Base-by-base conservation (phyloP, 2,888 invertebrate genomes). In the Drosophila antonietae region DNA sequence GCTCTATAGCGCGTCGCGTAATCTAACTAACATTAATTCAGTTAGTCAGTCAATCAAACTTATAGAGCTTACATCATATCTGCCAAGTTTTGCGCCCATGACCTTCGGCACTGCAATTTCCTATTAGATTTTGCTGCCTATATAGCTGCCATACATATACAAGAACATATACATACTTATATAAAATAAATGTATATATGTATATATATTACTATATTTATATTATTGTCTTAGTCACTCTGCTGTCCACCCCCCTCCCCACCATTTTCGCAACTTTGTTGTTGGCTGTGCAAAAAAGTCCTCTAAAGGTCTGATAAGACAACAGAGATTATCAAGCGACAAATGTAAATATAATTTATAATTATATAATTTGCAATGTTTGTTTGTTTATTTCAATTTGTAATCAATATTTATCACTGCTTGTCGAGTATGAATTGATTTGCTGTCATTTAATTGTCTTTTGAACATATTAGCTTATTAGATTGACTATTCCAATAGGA, bases 291-390 rank as follows among this genome's bases (percentile, higher is more conserved):
- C 12, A 12, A 7, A 23, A 23, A 46, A 28, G 28, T 53, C 37
- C 39, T 39, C 53, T 53, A 23, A 20, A 20, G 1, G 52, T 18
- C 39, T 53, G 53, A 53, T 53, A 53, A 53, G 53, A 39, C 37
- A 39, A 23, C 23, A 1, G 15, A n/a, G 53, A 53, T 53, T 37
- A 23, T 53, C 31, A 15, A 9, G 15, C 52, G 52, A 8, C 35
- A 10, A 53, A 39, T 53, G 53, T 53, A 53, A 53, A 53, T 28
- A 53, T 37, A 53, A 53, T 53, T 23, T 39, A 39, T 39, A 39
- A 39, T 53, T 53, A 39, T 53, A 53, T 53, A 53, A 53, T 53
- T 23, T 6, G 39, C 37, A 53, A 39, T 53, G 15, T 53, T 53
- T 37, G 20, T 23, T 15, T 37, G 15, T 37, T 23, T 53, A 23